phyloP scores from a whole-genome alignment of 2,888 invertebrate species.

The Biston betularia region DNA sequence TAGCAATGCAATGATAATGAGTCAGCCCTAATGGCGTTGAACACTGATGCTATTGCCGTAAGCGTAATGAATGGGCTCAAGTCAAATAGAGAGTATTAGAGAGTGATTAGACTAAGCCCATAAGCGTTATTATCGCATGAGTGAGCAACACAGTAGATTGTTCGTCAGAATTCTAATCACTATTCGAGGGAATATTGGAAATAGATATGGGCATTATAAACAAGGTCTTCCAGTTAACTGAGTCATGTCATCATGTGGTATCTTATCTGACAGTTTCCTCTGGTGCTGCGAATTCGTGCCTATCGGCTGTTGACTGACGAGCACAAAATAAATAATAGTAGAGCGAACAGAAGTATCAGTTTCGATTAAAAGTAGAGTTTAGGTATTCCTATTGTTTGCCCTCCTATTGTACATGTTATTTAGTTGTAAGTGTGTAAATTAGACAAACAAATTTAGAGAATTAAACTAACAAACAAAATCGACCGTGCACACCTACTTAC shows the following conservation, averaged over 20 bases:
- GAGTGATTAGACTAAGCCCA: slow-evolving; percentile 51
- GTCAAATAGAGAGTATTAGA: slow-evolving; percentile 60
- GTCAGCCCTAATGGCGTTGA: slow-evolving; percentile 71
- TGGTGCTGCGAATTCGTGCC: slow-evolving; percentile 48
- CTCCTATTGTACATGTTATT: too few relatives aligned
- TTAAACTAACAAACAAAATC: too few relatives aligned
- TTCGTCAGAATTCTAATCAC: slow-evolving; percentile 23
- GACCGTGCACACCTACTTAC: too few relatives aligned
- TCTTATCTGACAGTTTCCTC: slow-evolving; percentile 66
- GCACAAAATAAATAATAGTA: slow-evolving; percentile 11
- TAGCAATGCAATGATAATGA: slow-evolving; percentile 69
- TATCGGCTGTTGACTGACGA: slow-evolving; percentile 45
- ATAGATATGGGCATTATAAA: slow-evolving; percentile 51
- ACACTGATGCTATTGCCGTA: not conserved
- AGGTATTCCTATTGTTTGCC: too few relatives aligned
- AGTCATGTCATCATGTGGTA: slow-evolving; percentile 63
- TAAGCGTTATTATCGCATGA: slow-evolving; percentile 40
- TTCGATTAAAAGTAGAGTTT: too few relatives aligned
- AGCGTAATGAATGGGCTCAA: slow-evolving; percentile 67
- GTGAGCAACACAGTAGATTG: not conserved
- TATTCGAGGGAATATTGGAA: slow-evolving; percentile 31
- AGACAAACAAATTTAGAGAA: too few relatives aligned
- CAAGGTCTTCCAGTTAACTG: slow-evolving; percentile 57
- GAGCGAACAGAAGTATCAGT: too few relatives aligned
- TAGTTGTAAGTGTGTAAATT: too few relatives aligned